Percentiles rank a stretch among this genome's conserved stretches.
Conservation (phyloP, 2,113 vertebrate species). For the Cryptoleucopteryx plumbea region DNA sequence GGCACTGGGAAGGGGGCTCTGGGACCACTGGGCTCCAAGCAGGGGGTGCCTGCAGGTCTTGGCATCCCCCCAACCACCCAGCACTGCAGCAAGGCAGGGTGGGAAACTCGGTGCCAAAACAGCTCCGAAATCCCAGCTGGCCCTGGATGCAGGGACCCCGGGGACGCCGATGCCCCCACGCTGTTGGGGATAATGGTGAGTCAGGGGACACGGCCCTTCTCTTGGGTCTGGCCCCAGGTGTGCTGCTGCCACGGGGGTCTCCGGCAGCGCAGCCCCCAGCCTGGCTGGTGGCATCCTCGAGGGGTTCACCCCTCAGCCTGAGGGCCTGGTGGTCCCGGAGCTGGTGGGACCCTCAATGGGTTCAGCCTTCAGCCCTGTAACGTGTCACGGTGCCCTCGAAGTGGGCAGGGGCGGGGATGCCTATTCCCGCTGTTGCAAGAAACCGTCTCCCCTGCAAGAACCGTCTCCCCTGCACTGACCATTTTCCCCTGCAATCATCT, state of each 20-base stretch:
- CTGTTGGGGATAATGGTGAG: background rate
- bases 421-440: background rate
- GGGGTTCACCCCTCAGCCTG: too few species aligned
- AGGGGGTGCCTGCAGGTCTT: background rate
- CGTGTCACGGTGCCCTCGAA: fast-evolving
- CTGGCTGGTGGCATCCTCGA: background rate
- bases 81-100: background rate
- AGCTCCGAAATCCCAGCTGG: background rate
- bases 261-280: background rate
- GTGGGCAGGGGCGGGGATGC: background rate
- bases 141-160: background rate
- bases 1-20: background rate
- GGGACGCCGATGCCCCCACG: fast-evolving
- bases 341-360: background rate
- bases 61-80: background rate
- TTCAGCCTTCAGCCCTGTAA: background rate
- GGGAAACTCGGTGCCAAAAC: background rate
- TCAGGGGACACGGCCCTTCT: background rate
- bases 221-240: background rate
- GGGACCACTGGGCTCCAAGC: background rate
- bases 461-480: background rate
- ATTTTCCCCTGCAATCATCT: background rate
- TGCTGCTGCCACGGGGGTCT: background rate
- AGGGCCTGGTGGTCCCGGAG: background rate
- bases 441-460: background rate